Percentiles rank a stretch among this genome's conserved stretches.
Conservation (phyloP, 1,140 invertebrate genomes). For the Heliothis virescens region DNA sequence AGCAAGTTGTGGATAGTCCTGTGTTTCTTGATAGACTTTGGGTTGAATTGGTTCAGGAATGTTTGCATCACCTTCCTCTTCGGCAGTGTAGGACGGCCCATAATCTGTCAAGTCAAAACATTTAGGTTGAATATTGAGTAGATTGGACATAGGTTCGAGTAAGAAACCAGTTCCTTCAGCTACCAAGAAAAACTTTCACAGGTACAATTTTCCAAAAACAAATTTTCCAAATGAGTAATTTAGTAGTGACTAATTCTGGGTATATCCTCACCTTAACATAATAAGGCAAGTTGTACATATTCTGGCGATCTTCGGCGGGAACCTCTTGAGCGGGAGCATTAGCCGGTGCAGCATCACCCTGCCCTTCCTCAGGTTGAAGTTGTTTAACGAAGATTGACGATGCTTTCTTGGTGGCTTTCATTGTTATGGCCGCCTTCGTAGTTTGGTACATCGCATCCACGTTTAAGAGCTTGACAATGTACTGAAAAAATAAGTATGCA, state of each 20-base stretch:
- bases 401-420: not conserved
- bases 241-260: too few relatives aligned
- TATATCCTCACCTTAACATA: slow-evolving; percentile 2
- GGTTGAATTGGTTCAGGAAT: slow-evolving; percentile 70
- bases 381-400: not conserved
- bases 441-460: not conserved
- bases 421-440: not conserved
- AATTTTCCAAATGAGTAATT: too few relatives aligned
- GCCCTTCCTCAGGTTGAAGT: not conserved
- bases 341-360: not conserved
- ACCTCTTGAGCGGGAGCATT: not conserved
- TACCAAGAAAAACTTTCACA: too few relatives aligned
- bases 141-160: too few relatives aligned
- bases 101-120: slow-evolving; percentile 56
- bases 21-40: slow-evolving; percentile 71
- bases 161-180: too few relatives aligned
- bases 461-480: slow-evolving; percentile 14
- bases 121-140: not conserved
- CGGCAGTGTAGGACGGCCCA: slow-evolving; percentile 66
- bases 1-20: slow-evolving; percentile 70
- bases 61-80: slow-evolving; percentile 63
- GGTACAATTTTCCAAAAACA: too few relatives aligned
- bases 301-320: not conserved
- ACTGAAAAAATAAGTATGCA: not conserved
- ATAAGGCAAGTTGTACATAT: slow-evolving; percentile 22